Base-by-base conservation (phyloP, 2,113 vertebrate genomes). In the Coracopsis vasa region DNA sequence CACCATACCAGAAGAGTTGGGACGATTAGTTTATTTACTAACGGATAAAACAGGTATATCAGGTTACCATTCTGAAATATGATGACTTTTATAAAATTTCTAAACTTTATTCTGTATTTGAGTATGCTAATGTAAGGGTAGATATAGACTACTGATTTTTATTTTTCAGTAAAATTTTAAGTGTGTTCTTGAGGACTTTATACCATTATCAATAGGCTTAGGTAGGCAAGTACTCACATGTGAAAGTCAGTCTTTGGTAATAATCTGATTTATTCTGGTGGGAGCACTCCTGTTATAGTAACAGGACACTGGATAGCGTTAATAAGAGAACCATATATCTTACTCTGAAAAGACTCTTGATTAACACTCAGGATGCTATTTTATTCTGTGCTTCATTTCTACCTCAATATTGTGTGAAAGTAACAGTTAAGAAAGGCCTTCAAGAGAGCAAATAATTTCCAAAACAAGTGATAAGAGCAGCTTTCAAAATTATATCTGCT, bases 1-100 rank as follows among this genome's bases (percentile, higher is more conserved):
- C 97, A 99, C 99, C 92, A 99, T 99, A 96, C 99, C 99, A 5
- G 99, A 99, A 95, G 99, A 99, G 90, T 97, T 99, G 89, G 99
- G 99, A 54, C 98, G 99, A 56, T 97, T 99, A 44, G 99, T 99
- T 28, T 99, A 99, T 92, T 98, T 99, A 69, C 98, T 99, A 67
- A 99, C 99, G 5, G 99, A 99, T 97, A 99, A 99, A 97, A 99
- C 99, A 90, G 99, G 99, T 99, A 98, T 75, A 89, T 85, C 80
- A 85, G 66, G 69, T 79, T 94, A 65, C 25, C 25, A 24, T 96
- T 92, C 48, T 94, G 78, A 79, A 91, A 87, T 80, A 42, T 11
- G 42, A 60, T 71, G 15, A 58, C 48, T 90, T 80, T 27, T 64
- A 15, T 83, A 77, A 71, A 44, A 54, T 67, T 87, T 85, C 25